Percentiles rank a stretch among this genome's conserved stretches.
Conservation (phyloP, 2,113 vertebrate genomes). For the Astur gentilis region DNA sequence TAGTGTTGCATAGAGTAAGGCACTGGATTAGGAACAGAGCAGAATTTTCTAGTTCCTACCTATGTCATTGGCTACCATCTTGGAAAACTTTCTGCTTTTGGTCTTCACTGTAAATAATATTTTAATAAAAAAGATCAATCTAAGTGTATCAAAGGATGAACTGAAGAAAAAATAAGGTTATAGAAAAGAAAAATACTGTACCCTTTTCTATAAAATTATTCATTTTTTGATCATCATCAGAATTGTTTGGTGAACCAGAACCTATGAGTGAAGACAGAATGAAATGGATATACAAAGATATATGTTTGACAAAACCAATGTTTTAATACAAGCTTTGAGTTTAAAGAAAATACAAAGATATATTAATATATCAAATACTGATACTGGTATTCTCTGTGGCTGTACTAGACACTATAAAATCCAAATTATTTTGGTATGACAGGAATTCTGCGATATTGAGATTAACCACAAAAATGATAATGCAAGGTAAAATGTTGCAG, state of each 20-base stretch:
- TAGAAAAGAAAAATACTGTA: slow-evolving; percentile 82
- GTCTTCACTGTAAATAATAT: slow-evolving; percentile 93
- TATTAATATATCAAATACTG: not conserved
- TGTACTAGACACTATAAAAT: not conserved
- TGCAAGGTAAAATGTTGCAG: not conserved
- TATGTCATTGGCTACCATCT: slow-evolving; percentile 88
- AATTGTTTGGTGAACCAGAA: slow-evolving; percentile 89
- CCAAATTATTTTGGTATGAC: not conserved
- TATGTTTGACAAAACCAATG: slow-evolving; percentile 1
- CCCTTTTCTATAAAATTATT: slow-evolving; percentile 96
- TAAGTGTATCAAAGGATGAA: slow-evolving; percentile 65
- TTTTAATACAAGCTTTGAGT: not conserved
- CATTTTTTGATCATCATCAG: slow-evolving; percentile 90
- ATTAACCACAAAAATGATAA: not conserved
- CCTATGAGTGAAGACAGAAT: slow-evolving; percentile 81
- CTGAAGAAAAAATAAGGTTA: slow-evolving; percentile 63
- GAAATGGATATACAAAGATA: slow-evolving; percentile 59
- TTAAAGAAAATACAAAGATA: not conserved
- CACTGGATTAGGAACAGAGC: slow-evolving; percentile 69
- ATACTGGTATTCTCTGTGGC: not conserved
- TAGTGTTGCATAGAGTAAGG: slow-evolving; percentile 72
- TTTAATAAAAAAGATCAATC: slow-evolving; percentile 79
- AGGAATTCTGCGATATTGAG: not conserved
- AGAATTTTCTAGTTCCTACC: slow-evolving; percentile 81
- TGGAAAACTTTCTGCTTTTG: slow-evolving; percentile 98